Evolutionary conservation across 1,140 invertebrate genomes (phyloP), one percentile per base, ranked within the genome.

Genomic region (Elysia chlorotica): DNA sequence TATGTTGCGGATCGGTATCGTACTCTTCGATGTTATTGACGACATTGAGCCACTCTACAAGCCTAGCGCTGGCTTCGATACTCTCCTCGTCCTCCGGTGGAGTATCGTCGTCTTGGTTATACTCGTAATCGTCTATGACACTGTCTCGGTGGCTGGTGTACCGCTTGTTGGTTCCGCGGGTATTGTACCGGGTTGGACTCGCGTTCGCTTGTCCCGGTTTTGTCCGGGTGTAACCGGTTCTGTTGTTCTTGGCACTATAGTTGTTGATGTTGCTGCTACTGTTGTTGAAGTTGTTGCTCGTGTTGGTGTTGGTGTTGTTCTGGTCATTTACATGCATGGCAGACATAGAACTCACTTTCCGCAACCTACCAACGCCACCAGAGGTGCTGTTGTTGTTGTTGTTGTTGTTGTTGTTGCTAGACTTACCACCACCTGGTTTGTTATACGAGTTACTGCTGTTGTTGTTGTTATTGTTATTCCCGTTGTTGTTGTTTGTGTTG

Each of bases 1-100:
- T 57, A 30, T 77, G 68, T 10, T 66, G 53, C 2, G 75, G 75
- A 53, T 71, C 69, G 17, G 69, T 71, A 63, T 71, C 69, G 59
- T 62, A 71, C 19, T 41, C 65, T 21, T 74, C 75, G 0, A 71
- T 69, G 19, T 54, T 66, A 21, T 77, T 71, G 28, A 71, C 66
- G 19, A 68, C 73, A 25, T 65, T 48, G 31, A 77, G 38, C 75
- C 75, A 77, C 35, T 66, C 54, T 23, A 41, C 31, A 2, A 77
- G 35, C 14, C 75, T 28, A 23, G 23, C 57, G 28, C 6, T 59
- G 25, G 35, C 3, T 31, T 74, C 68, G 41, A 63, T 38, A 25
- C 48, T 41, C 37, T 65, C 61, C 59, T 63, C 70, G 36, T 48
- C 38, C 41, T 48, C 41, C 41, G 41, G 41, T n/a, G 41, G 41